Base-by-base conservation (phyloP, 2,888 invertebrate genomes). In the Eupithecia subfuscata region DNA sequence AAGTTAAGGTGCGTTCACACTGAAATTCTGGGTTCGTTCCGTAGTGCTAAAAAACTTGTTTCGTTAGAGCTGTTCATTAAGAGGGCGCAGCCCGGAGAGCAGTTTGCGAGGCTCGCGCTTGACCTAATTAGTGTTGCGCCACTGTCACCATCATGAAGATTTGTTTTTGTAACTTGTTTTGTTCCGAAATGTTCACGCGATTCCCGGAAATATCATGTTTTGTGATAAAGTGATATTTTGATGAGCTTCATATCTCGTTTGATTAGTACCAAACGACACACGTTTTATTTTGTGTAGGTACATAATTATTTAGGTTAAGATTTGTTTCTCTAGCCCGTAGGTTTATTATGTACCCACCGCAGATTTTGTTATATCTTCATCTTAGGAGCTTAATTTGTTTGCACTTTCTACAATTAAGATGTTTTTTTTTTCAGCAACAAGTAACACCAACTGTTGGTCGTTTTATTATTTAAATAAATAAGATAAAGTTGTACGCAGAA, bases 41-140 rank as follows among this genome's bases (percentile, higher is more conserved):
- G 89, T 86, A 84, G 88, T 84, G 85, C 87, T 89, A 86, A 89
- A 56, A 90, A 91, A 88, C 86, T 88, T 87, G 92, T 91, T 92
- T 91, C 89, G 88, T 89, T 89, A 89, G 88, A 89, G 87, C 84
- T 89, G 90, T 91, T 92, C 91, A 91, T 92, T 92, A 92, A 90
- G 91, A 88, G 90, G 89, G 87, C 87, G 87, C 85, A 79, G 87
- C 85, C 87, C 86, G 83, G 87, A 88, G 89, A 86, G 86, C 86
- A 88, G 91, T 88, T 90, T 88, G 88, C 85, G 89, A 88, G 85
- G 86, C 85, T 89, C 87, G 87, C 86, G 90, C 91, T 91, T 91
- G 91, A 91, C 91, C 91, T 90, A 91, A 91, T 91, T 91, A 91
- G 87, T 85, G 88, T 83, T 86, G 86, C 86, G 87, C 86, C 82